Conservation (phyloP, 2,797 vertebrate genomes). For the Gouania willdenowi region DNA sequence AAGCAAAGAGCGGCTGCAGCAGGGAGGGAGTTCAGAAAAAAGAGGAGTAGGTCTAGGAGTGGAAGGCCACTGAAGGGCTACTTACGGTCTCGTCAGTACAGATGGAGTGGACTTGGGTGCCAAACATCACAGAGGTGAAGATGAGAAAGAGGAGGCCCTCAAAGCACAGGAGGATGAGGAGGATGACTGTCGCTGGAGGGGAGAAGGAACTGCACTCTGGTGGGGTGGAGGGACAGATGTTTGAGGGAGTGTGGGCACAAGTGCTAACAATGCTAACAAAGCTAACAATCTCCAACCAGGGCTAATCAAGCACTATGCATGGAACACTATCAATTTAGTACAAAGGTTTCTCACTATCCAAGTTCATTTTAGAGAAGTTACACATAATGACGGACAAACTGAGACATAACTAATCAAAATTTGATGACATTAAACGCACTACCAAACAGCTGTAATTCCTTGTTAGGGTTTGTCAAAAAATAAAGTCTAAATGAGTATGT, state of each 20-base stretch:
- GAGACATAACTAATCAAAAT: no score
- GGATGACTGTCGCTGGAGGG: slow-evolving; percentile 94
- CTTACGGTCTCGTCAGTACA: slow-evolving; percentile 98
- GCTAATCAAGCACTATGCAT: no score
- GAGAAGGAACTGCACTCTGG: slow-evolving; percentile 98
- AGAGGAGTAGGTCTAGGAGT: neutral
- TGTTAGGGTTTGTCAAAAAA: no score
- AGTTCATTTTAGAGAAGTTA: no score
- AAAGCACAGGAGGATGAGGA: slow-evolving; percentile 97
- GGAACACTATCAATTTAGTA: no score
- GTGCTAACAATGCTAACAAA: no score
- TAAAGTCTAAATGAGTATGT: no score
- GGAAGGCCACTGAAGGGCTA: slow-evolving; percentile 26
- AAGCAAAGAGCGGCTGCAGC: slow-evolving; percentile 6
- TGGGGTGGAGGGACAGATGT: slow-evolving; percentile 35
- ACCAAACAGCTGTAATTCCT: no score
- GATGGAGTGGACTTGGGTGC: slow-evolving; percentile 98
- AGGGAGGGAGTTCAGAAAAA: slow-evolving; percentile 1
- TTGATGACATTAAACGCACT: no score
- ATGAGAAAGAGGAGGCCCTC: slow-evolving; percentile 98
- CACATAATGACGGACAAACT: no score
- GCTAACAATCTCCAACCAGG: no score
- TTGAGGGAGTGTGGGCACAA: slow-evolving; percentile 38
- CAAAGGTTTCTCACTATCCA: no score
- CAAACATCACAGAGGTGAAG: slow-evolving; percentile 99